Conservation (phyloP, 2,113 vertebrate genomes). For the Daphoenositta chrysoptera region DNA sequence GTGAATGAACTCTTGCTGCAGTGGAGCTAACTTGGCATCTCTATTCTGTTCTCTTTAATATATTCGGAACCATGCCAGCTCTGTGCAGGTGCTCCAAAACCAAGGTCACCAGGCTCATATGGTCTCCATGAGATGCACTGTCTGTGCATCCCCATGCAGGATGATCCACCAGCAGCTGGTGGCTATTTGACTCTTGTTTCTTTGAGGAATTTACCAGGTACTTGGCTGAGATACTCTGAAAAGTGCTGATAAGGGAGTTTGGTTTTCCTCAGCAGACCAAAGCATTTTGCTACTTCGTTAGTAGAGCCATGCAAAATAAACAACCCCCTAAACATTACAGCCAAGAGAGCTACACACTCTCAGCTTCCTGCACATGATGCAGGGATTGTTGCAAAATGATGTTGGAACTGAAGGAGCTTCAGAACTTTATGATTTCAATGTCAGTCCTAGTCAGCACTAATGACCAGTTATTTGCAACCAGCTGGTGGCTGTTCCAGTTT, state of each 20-base stretch:
- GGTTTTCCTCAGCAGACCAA: neutral
- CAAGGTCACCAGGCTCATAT: neutral
- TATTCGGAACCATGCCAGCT: neutral
- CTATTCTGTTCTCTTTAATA: neutral
- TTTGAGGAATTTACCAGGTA: neutral
- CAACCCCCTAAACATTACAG: neutral
- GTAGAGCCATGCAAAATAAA: neutral
- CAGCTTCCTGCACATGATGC: neutral
- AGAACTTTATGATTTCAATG: neutral
- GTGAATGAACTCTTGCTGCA: neutral
- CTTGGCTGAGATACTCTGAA: neutral
- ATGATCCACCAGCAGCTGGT: neutral
- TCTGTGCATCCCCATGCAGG: neutral
- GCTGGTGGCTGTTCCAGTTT: neutral
- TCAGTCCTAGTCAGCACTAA: neutral
- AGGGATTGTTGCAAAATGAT: neutral
- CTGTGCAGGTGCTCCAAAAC: neutral
- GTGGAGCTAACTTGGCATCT: neutral
- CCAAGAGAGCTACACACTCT: neutral
- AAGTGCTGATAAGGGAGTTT: neutral
- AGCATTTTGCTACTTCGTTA: neutral
- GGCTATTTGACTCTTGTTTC: neutral
- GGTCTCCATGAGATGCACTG: neutral
- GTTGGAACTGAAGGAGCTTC: neutral
- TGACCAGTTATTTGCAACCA: neutral